A percentile compares a stretch with the other conserved stretches of the same genome.
phyloP scores from a whole-genome alignment of 2,113 vertebrate species.

The Eidolon helvum region DNA sequence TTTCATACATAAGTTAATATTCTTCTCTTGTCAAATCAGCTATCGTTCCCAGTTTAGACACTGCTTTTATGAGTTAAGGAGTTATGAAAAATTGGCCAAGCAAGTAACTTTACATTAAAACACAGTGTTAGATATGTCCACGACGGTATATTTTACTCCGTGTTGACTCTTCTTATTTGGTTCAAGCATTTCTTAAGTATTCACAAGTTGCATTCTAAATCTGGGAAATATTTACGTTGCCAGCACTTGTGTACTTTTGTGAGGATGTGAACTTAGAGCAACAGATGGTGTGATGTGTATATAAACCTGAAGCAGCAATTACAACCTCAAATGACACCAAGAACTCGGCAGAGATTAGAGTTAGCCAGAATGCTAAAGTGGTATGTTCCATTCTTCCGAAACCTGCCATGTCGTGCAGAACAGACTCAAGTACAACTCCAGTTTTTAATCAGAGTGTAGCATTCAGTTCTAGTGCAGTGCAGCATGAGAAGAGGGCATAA shows the following conservation, averaged over 20 bases:
- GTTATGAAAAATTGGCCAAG: not conserved
- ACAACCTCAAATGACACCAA: not conserved
- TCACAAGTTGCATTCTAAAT: not conserved
- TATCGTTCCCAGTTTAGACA: not conserved
- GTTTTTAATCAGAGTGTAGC: not conserved
- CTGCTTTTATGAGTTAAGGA: not conserved
- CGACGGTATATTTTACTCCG: not conserved
- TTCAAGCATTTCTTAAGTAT: constrained; percentile 26
- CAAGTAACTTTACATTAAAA: not conserved
- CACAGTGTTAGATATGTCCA: not conserved
- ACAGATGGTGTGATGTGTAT: not conserved
- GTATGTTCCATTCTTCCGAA: not conserved
- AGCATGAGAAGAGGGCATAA: not conserved
- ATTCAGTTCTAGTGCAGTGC: not conserved
- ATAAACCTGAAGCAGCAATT: not conserved
- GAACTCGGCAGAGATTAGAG: not conserved
- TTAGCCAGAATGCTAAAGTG: not conserved
- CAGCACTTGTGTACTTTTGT: not conserved
- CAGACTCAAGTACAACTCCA: not conserved
- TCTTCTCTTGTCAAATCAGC: constrained; percentile 12
- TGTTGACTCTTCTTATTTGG: not conserved
- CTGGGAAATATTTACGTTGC: not conserved
- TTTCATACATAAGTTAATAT: not conserved
- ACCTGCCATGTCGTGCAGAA: not conserved
- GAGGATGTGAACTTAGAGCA: not conserved